Conservation (phyloP, 2,888 invertebrate species). For the Caenorhabditis panamensis region DNA sequence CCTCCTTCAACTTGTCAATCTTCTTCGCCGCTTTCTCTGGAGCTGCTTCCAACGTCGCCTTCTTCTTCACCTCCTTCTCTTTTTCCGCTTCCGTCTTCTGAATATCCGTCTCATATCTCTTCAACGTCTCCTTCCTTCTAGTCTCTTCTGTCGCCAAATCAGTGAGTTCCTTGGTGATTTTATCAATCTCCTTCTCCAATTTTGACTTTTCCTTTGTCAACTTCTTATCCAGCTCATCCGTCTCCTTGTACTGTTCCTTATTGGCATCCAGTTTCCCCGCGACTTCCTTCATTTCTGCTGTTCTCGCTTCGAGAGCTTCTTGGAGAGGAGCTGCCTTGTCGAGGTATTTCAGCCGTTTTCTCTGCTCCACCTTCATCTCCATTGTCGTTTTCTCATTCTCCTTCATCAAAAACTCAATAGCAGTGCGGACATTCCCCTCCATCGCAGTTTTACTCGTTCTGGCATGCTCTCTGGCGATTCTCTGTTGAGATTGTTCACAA, state of each 20-base stretch:
- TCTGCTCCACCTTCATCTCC: conserved; percentile 84
- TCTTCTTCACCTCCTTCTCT: conserved; percentile 80
- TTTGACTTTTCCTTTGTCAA: conserved; percentile 27
- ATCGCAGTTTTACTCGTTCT: conserved; percentile 81
- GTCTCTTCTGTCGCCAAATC: conserved; percentile 49
- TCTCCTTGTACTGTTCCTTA: neutral
- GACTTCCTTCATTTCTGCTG: conserved; percentile 24
- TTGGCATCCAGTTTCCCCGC: conserved; percentile 22
- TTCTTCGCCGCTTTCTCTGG: conserved; percentile 69
- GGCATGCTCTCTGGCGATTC: conserved; percentile 81
- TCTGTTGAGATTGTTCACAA: conserved; percentile 87
- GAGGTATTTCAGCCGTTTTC: conserved; percentile 10
- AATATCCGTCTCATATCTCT: conserved; percentile 57
- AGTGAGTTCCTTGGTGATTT: conserved; percentile 56
- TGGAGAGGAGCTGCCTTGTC: conserved; percentile 35
- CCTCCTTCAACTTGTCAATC: conserved; percentile 62
- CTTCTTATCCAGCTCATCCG: conserved; percentile 48
- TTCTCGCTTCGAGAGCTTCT: conserved; percentile 29
- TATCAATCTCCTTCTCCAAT: conserved; percentile 58
- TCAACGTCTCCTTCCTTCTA: conserved; percentile 69
- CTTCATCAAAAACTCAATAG: conserved; percentile 86
- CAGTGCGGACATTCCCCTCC: conserved; percentile 82
- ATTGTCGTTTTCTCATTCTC: conserved; percentile 88
- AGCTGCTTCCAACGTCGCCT: conserved; percentile 40
- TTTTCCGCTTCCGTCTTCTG: conserved; percentile 30